Evolutionary conservation across 2,797 vertebrate species (phyloP), one percentile per base, ranked within the genome.

Genomic region (Poecilia wingei): DNA sequence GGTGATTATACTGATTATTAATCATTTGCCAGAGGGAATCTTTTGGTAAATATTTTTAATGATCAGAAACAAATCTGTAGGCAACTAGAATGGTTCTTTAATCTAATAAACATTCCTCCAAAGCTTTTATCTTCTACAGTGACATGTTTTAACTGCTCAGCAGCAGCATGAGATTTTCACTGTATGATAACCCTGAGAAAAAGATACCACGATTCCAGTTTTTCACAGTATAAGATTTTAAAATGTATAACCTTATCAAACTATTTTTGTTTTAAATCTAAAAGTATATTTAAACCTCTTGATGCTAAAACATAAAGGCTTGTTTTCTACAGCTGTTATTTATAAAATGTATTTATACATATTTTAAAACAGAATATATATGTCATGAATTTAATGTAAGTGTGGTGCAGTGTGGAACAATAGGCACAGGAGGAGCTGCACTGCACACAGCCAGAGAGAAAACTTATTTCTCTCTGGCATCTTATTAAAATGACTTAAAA

Each of bases 121-220:
- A 31, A 13, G 41, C 4, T 41, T 59, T 31, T 61, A 61, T 6
- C 20, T 31, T 3, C 59, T 8, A 36, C 31, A 64, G 31, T 36
- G 6, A 20, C 7, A 64, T 36, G 16, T 18, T 64, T 36, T 20
- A 64, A 8, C 7, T 36, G 13, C 10, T 69, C 10, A 69, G 25
- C 41, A 64, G 87, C 81, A 90, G 83, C 80, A 49, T 49, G 18
- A 49, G 18, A 49, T 49, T 20, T 51, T 20, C 47, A 22, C 18
- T 20, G 47, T 20, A 51, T 51, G 47, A 20, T 49, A 47, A 49
- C 47, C 47, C 1, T 49, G 18, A 51, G 59, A 33, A 18, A 61
- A 53, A 61, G 18, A 36, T 20, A 36, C 16, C 59, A 64, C 3
- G 36, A 28, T 36, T 64, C 3, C 31, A 64, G 31, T 36, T 33